Base-by-base conservation (phyloP, 35 echinoderm and acorn worm species). In the Lytechinus variegatus region DNA sequence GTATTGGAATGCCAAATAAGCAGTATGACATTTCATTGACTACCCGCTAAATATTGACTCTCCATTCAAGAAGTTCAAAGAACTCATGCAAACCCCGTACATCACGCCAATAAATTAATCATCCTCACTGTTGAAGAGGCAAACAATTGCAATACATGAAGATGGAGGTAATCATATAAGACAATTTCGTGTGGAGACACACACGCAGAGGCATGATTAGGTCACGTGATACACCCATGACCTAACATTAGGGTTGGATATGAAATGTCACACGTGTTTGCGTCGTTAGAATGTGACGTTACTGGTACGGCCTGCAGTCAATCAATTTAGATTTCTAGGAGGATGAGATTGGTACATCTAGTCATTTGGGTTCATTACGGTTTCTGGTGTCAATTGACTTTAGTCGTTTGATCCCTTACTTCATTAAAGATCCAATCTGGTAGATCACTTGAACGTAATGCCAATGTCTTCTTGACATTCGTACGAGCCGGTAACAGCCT, bases 371-470 rank as follows among this genome's bases (percentile, higher is more conserved):
- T 79, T 79, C 66, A 79, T 79, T 79, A 79, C 19, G 66, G 66
- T 79, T 79, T 79, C 66, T 79, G 66, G 66, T 79, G 66, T 79
- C 66, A 79, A 79, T 79, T 79, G 66, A 79, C 66, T 79, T 79
- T 79, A 19, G 66, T 79, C 66, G 66, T 79, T 79, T 79, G 66
- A 79, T 79, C 66, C 66, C 66, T 79, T 79, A 79, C 66, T 79
- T 79, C 66, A 79, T 79, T 79, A 79, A 24, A 79, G 19, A n/a
- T 79, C 66, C 66, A 79, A 79, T 79, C 66, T 79, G 66, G 16
- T 19, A 79, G 66, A 79, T 79, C 66, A 79, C 66, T 79, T 79
- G 16, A 79, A 79, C 66, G 14, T 79, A 24, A 6, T 79, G 66
- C n/a, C 66, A 16, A 79, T 79, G 21, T 58, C 56, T 79, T 79